Evolutionary conservation across 37 sponge, comb jelly and placozoan species (phyloP), one percentile per base, ranked within the genome.

Genomic region (Aplysina aerophoba): DNA sequence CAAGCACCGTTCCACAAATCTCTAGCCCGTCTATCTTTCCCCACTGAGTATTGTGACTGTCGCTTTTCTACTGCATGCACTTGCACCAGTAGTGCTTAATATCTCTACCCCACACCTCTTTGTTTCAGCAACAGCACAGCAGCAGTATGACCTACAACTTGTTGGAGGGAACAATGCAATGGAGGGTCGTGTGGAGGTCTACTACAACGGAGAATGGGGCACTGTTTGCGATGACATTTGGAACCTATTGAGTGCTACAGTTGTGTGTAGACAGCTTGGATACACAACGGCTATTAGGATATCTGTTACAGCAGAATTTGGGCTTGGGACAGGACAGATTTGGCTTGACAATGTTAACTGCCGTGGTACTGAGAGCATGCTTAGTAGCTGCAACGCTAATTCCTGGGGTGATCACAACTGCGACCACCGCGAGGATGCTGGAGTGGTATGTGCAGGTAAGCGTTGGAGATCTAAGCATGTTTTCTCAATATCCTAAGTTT

Each of bases 381-480:
- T 86, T 17, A 19, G 31, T 19, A 79, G 79, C 80, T 86, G 86
- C 40, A 25, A 38, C 31, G 53, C 78, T 55, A 50, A 31, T 24
- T 50, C 55, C 16, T 39, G 78, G 41, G 79, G 80, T 16, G 11
- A 22, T 16, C 66, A 86, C 64, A 86, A 86, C 86, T 86, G 86
- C 53, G 17, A 25, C 55, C 86, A 86, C 86, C 27, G n/a, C 64
- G 86, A 86, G 24, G 86, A 87, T 81, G 87, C 68, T 50, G 73
- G 81, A 68, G 72, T 81, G 3, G 24, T 27, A 5, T 28, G 65
- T 27, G 28, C 4, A 83, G 11, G 33, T 25, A 25, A 64, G n/a
- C 6, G 37, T 38, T 44, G 8, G 3, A 8, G 50, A 44, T 44
- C n/a, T n/a, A n/a, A n/a, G n/a, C n/a, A n/a, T n/a, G n/a, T n/a